A percentile compares a stretch with the other conserved stretches of the same genome.
Evolutionary conservation across 2,888 invertebrate species (phyloP).

Genomic region (Drosophila acutilabella): DNA sequence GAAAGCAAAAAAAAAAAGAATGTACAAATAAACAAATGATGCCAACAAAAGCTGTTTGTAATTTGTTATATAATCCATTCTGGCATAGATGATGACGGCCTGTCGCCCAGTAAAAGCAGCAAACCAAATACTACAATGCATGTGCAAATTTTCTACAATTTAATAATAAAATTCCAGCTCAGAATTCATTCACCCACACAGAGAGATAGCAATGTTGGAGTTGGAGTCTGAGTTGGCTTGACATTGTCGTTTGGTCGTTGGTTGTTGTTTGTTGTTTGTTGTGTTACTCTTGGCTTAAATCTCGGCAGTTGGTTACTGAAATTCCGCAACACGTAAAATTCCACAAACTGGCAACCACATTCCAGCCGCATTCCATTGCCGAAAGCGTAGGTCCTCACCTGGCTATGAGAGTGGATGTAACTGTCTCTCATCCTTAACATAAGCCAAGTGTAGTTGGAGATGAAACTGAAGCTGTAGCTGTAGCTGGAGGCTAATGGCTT

Average conservation of each 20-base stretch:
- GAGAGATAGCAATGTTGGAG: conserved; percentile 10
- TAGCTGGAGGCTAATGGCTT: conserved; percentile 58
- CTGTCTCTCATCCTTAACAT: conserved; percentile 23
- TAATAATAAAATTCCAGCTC: conserved; percentile 71
- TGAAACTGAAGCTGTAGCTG: conserved; percentile 1
- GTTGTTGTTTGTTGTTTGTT: not conserved
- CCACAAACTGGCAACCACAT: conserved; percentile 48
- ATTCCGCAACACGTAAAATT: conserved; percentile 74
- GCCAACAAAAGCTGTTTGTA: conserved; percentile 49
- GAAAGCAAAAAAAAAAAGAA: not conserved
- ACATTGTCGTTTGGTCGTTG: conserved; percentile 27
- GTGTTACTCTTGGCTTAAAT: conserved; percentile 49
- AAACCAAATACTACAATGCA: conserved; percentile 46
- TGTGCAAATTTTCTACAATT: conserved; percentile 61
- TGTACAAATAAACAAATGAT: conserved; percentile 42
- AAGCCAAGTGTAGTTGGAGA: conserved; percentile 16
- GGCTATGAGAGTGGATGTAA: conserved; percentile 6
- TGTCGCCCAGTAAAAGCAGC: conserved; percentile 20
- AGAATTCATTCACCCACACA: conserved; percentile 4
- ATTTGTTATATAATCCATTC: conserved; percentile 51
- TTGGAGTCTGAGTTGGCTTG: conserved; percentile 49
- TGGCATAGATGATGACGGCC: conserved; percentile 34
- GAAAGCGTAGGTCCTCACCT: conserved; percentile 3
- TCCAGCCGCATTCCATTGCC: conserved; percentile 61
- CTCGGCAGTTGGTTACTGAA: conserved; percentile 59